phyloP scores from a whole-genome alignment of 2,888 invertebrate genomes.

The Drosophila barbarae region DNA sequence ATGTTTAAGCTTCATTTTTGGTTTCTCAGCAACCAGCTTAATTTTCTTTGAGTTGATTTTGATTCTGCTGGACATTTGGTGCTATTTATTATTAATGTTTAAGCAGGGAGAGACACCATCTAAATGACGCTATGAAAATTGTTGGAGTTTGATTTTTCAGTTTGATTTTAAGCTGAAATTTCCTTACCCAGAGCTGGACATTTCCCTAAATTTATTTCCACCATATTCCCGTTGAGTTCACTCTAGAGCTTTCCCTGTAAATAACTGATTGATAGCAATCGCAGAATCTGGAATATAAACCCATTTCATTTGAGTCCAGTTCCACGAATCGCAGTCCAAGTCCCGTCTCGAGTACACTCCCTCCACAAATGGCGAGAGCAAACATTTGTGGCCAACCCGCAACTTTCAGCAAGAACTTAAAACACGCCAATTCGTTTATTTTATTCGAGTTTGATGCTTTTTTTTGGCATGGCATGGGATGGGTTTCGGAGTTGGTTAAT shows the following conservation, averaged over 20 bases:
- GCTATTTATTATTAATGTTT: not conserved
- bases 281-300: slow-evolving; percentile 31
- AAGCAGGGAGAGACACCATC: not conserved
- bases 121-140: not conserved
- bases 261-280: slow-evolving; percentile 36
- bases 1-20: not conserved
- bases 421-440: slow-evolving; percentile 41
- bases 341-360: not conserved
- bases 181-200: not conserved
- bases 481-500: slow-evolving; percentile 47
- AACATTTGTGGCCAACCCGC: slow-evolving; percentile 35
- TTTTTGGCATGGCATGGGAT: not conserved
- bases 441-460: slow-evolving; percentile 29
- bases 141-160: not conserved
- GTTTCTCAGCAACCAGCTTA: not conserved
- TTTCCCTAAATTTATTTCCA: not conserved
- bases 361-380: slow-evolving; percentile 3
- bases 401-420: slow-evolving; percentile 36
- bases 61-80: too few species aligned
- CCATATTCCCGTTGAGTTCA: not conserved
- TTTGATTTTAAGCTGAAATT: not conserved
- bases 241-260: slow-evolving; percentile 15
- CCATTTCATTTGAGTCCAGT: slow-evolving; percentile 33
- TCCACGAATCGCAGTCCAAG: slow-evolving; percentile 17
- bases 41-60: not conserved